phyloP scores from a whole-genome alignment of 2,888 invertebrate species.

The Drosophila infuscata region DNA sequence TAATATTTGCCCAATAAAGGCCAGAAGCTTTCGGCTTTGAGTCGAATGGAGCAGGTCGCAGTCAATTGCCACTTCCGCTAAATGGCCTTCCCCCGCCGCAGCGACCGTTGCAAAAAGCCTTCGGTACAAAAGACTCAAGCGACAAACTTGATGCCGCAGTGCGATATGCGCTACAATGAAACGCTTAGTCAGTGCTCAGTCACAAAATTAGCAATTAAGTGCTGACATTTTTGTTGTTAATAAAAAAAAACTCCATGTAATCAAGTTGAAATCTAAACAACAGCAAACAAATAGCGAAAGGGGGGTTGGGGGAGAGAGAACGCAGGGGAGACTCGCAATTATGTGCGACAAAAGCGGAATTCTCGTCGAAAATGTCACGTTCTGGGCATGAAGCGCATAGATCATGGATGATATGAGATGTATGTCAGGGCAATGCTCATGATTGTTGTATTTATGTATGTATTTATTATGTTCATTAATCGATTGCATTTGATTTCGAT shows the following conservation, averaged over 20 bases:
- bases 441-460: conserved; percentile 12
- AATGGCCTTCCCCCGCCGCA: conserved; percentile 54
- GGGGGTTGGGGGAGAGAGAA: not conserved
- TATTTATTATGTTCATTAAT: conserved; percentile 2
- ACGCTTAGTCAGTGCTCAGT: conserved; percentile 34
- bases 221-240: conserved; percentile 26
- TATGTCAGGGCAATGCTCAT: conserved; percentile 62
- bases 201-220: conserved; percentile 53
- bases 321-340: conserved; percentile 18
- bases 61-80: conserved; percentile 62
- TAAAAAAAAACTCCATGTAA: conserved; percentile 14
- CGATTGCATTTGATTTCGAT: conserved; percentile 5
- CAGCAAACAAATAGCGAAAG: conserved; percentile 44
- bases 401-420: conserved; percentile 50
- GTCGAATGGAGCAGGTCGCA: conserved; percentile 27
- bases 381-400: conserved; percentile 62
- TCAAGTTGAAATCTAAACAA: too few species aligned
- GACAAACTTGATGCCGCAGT: conserved; percentile 60
- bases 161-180: conserved; percentile 39
- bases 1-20: conserved; percentile 2
- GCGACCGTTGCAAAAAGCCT: conserved; percentile 54
- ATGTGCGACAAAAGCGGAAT: conserved; percentile 42
- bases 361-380: conserved; percentile 65
- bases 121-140: conserved; percentile 60
- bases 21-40: conserved; percentile 7